These are phyloP conservation scores for Portunus trituberculatus DNA, from an alignment of 1,140 invertebrate genomes.

Conservation along the genomic window DNA sequence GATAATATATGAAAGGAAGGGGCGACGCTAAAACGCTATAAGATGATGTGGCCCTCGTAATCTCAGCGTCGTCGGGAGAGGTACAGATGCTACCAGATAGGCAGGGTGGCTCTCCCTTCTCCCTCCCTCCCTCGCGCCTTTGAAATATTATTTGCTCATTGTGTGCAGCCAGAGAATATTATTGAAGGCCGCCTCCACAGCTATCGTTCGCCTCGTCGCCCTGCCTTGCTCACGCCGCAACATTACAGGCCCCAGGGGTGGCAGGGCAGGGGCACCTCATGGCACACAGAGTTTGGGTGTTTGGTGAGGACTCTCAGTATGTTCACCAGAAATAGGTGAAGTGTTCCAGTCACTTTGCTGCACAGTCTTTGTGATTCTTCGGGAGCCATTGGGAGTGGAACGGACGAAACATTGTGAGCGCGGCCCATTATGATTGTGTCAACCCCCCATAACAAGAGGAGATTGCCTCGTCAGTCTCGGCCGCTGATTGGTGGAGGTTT, in stretches of 20 bases:
- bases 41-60: constrained; percentile 68
- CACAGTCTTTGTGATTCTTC: neutral
- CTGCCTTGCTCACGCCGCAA: neutral
- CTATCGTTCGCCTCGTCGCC: constrained; percentile 35
- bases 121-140: constrained; percentile 53
- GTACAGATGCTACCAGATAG: constrained; percentile 73
- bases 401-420: constrained; percentile 62
- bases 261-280: neutral
- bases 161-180: constrained; percentile 73
- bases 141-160: constrained; percentile 76
- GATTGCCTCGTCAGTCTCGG: constrained; percentile 71
- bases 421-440: constrained; percentile 75
- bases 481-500: constrained; percentile 70
- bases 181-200: constrained; percentile 61
- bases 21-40: constrained; percentile 71
- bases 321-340: neutral
- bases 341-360: neutral
- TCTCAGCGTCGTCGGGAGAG: constrained; percentile 65
- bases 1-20: constrained; percentile 73
- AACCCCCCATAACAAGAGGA: constrained; percentile 76
- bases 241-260: neutral
- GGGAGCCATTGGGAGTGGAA: constrained; percentile 54
- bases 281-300: neutral
- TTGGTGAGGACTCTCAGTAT: neutral
- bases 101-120: constrained; percentile 43